These are phyloP conservation scores for Melinopterus prodromus DNA, from an alignment of 2,888 invertebrate genomes.

Conservation along the genomic window DNA sequence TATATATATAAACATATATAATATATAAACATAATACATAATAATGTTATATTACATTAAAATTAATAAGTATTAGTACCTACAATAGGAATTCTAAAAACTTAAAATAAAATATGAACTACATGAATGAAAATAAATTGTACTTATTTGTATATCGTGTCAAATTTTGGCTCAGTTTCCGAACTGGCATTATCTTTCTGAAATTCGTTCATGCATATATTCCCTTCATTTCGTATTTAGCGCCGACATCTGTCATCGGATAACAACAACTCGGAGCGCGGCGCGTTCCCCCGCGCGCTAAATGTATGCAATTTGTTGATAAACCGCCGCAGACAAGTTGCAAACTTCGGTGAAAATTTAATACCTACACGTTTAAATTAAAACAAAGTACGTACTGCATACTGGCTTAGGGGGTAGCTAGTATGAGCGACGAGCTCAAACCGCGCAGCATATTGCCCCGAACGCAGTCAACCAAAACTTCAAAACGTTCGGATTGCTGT, in stretches of 20 bases:
- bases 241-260: conserved; percentile 18
- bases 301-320: conserved; percentile 30
- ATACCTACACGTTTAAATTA: conserved; percentile 25
- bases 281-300: conserved; percentile 1
- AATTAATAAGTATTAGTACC: too few relatives aligned
- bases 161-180: background rate
- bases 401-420: background rate
- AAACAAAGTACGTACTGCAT: conserved; percentile 11
- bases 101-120: too few relatives aligned
- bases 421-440: background rate
- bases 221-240: conserved; percentile 16
- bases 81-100: too few relatives aligned
- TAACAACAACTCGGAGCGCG: conserved; percentile 8
- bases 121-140: too few relatives aligned
- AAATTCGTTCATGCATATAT: conserved; percentile 19
- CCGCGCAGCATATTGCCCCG: background rate
- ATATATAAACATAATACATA: too few relatives aligned
- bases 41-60: too few relatives aligned
- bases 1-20: too few relatives aligned
- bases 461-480: background rate
- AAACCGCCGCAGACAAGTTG: conserved; percentile 29
- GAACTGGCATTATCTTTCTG: background rate
- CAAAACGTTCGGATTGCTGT: background rate
- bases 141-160: background rate
- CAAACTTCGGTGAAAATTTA: conserved; percentile 27